Evolutionary conservation across 2,113 vertebrate species (phyloP), one percentile per base, ranked within the genome.

Genomic region (Calidris pugnax): DNA sequence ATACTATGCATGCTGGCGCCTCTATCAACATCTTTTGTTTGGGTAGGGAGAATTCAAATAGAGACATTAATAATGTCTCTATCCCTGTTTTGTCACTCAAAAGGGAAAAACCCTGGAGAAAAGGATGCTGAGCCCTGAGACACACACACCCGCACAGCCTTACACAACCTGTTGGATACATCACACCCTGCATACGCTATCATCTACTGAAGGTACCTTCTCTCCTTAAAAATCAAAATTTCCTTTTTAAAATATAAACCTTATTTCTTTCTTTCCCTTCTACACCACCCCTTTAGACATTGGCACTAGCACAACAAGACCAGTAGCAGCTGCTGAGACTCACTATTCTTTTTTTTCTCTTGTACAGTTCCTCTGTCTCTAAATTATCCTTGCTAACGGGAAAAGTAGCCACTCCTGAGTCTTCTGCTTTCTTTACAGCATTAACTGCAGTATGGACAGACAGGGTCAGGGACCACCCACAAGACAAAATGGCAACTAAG

Each of bases 381-480:
- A 51, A 14, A 13, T 23, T 27, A 7, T 17, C 14, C 27, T 60
- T 39, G 17, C 43, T 11, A 12, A 69, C 30, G 33, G 83, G 68
- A 35, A 60, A 53, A 77, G 13, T 13, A 81, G 8, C 86, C 66
- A n/a, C 37, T 28, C 27, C 72, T 81, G 64, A 22, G 18, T 12
- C 43, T 72, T 43, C 66, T 24, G 19, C 8, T 3, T 66, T 24
- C 83, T 67, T 41, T 16, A 32, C 3, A 84, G 43, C 43, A 51
- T 56, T 39, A 64, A 37, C 63, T 2, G 0, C 1, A 22, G 59
- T 20, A 73, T 20, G 73, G 77, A 53, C 10, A 78, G 68, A 16
- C 3, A 57, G 4, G 9, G 59, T 53, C 75, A 41, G 0, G 51
- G 93, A 93, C 95, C 95, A 97, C 96, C 94, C 95, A 73, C 72